Conservation (phyloP, 2,797 vertebrate genomes). For the Sebastes hubbsi region DNA sequence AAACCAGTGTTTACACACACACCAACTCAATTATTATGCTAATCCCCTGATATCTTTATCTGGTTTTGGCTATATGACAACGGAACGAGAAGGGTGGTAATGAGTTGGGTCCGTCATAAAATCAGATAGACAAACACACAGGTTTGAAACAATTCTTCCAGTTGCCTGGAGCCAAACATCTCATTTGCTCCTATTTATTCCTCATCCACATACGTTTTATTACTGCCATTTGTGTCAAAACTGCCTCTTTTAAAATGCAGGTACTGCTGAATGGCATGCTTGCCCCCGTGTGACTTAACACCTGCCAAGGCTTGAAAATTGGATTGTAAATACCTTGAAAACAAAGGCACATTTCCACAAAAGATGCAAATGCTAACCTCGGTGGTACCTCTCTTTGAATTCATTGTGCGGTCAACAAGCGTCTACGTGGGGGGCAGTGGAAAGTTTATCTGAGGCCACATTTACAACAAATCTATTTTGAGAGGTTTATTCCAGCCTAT, state of each 20-base stretch:
- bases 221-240: neutral
- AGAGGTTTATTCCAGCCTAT: neutral
- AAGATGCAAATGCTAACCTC: neutral
- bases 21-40: conserved; percentile 27
- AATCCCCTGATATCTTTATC: conserved; percentile 23
- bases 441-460: neutral
- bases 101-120: conserved; percentile 10
- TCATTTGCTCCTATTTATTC: conserved; percentile 8
- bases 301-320: neutral
- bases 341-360: neutral
- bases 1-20: neutral
- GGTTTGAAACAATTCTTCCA: neutral
- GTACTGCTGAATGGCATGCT: neutral
- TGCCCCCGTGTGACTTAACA: neutral
- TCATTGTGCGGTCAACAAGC: neutral
- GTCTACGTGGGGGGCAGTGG: neutral
- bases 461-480: neutral
- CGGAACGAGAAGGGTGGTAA: neutral
- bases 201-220: neutral
- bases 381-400: neutral
- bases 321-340: neutral
- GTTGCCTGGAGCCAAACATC: neutral
- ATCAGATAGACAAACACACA: conserved; percentile 15
- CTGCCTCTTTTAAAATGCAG: neutral
- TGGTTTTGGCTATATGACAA: conserved; percentile 3